Base-by-base conservation (phyloP, 2,888 invertebrate species). In the Epinotia nisella region DNA sequence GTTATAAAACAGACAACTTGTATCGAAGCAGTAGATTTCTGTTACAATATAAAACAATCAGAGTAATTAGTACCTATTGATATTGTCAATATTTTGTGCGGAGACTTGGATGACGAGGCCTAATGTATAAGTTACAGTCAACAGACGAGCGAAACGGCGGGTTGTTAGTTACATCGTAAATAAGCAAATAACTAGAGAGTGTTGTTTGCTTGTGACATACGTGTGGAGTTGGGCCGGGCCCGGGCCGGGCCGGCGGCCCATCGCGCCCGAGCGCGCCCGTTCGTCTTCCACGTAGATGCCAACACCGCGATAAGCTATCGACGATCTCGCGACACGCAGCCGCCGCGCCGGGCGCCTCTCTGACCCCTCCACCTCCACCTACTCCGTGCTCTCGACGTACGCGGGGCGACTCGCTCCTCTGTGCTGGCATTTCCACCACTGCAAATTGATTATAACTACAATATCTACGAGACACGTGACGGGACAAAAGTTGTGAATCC, bases 241-340 rank as follows among this genome's bases (percentile, higher is more conserved):
- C 45, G 45, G 45, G n/a, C n/a, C 49, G n/a, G 15, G 15, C 15
- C 15, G 45, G 15, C 49, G 17, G 45, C n/a, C 41, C 45, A 39
- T 58, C 59, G 78, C 77, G 76, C 76, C 73, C 60, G 68, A 75
- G 76, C 79, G 77, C 78, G 79, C 74, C 77, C 76, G 80, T 82
- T 76, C 77, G 76, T 82, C 81, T 80, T 74, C 58, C 76, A 51
- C 70, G 75, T 75, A 81, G 85, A 85, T 85, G 76, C 78, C 77
- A 80, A 76, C 77, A 75, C 77, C 72, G 72, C 75, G 85, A 85
- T 85, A 85, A 68, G 72, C 76, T 82, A 80, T 83, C 82, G 76
- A 55, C 39, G 77, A 85, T 85, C 85, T 82, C 78, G 76, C 79
- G 79, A 82, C 85, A 82, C 82, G 81, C 78, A 74, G 76, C 78